Percentiles rank a stretch among this genome's conserved stretches.
phyloP scores from a whole-genome alignment of 2,797 vertebrate species.

The Oryzias dopingdopingensis region DNA sequence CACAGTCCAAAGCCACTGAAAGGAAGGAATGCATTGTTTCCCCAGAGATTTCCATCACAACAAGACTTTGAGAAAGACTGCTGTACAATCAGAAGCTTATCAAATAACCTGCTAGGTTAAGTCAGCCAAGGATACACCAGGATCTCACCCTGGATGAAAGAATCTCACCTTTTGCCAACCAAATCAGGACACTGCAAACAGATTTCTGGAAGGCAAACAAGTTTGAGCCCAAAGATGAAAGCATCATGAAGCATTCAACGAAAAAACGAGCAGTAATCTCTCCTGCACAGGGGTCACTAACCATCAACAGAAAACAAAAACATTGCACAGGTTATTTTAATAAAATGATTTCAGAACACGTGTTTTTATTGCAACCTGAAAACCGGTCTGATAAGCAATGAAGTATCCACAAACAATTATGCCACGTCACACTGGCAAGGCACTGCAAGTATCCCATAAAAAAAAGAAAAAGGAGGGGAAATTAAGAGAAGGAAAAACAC shows the following conservation, averaged over 20 bases:
- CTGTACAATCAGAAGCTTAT: conserved; percentile 38
- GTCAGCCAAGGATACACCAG: conserved; percentile 14
- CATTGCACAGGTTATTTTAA: conserved; percentile 20
- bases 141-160: conserved; percentile 37
- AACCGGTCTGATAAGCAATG: conserved; percentile 21
- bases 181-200: conserved; percentile 41
- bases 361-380: conserved; percentile 8
- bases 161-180: conserved; percentile 43
- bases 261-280: conserved; percentile 22
- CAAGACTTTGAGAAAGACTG: conserved; percentile 33
- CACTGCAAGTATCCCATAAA: conserved; percentile 19
- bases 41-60: conserved; percentile 50
- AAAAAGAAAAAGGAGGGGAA: conserved; percentile 18
- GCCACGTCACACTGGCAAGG: conserved; percentile 28
- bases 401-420: conserved; percentile 30
- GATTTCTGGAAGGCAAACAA: conserved; percentile 45
- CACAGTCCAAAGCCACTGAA: conserved; percentile 29
- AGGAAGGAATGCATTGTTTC: conserved; percentile 50
- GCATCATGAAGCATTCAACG: conserved; percentile 23
- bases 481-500: conserved; percentile 8
- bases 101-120: conserved; percentile 22
- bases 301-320: conserved; percentile 35
- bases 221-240: conserved; percentile 40
- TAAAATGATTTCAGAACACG: conserved; percentile 22
- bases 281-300: conserved; percentile 19